phyloP scores from a whole-genome alignment of 1,140 invertebrate genomes.

The Schmidtea mediterranea region DNA sequence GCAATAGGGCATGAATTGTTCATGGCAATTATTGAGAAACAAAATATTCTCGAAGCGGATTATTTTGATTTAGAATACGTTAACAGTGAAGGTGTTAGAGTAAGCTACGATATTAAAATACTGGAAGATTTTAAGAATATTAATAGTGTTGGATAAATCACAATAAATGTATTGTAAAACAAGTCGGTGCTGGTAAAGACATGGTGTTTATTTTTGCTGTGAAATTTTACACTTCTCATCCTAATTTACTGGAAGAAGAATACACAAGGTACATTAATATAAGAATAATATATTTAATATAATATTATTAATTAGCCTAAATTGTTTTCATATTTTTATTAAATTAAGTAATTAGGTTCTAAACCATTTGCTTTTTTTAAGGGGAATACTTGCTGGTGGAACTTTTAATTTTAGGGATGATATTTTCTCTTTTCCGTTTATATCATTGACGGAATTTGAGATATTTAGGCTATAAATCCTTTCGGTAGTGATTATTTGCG shows the following conservation, averaged over 20 bases:
- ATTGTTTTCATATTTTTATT: too few species aligned
- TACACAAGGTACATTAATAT: conserved; percentile 49
- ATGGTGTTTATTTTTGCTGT: conserved; percentile 34
- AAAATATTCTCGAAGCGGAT: conserved; percentile 78
- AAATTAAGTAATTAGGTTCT: too few species aligned
- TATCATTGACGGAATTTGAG: too few species aligned
- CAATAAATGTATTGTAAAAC: conserved; percentile 74
- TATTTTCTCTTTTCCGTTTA: too few species aligned
- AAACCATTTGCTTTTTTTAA: too few species aligned
- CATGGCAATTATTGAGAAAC: conserved; percentile 74
- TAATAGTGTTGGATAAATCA: conserved; percentile 75
- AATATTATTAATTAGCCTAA: too few species aligned
- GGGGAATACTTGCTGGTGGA: too few species aligned
- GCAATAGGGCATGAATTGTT: conserved; percentile 56
- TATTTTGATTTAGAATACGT: conserved; percentile 90
- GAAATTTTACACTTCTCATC: conserved; percentile 96
- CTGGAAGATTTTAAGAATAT: neutral
- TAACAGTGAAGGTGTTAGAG: conserved; percentile 51
- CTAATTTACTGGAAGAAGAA: conserved; percentile 82
- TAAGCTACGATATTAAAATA: conserved; percentile 24
- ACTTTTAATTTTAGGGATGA: too few species aligned
- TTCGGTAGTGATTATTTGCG: too few species aligned
- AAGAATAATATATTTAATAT: too few species aligned
- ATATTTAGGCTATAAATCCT: too few species aligned
- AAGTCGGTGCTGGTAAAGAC: conserved; percentile 46